Percentiles rank a stretch among this genome's conserved stretches.
Conservation (phyloP, 2,888 invertebrate genomes). For the Hyles lineata region DNA sequence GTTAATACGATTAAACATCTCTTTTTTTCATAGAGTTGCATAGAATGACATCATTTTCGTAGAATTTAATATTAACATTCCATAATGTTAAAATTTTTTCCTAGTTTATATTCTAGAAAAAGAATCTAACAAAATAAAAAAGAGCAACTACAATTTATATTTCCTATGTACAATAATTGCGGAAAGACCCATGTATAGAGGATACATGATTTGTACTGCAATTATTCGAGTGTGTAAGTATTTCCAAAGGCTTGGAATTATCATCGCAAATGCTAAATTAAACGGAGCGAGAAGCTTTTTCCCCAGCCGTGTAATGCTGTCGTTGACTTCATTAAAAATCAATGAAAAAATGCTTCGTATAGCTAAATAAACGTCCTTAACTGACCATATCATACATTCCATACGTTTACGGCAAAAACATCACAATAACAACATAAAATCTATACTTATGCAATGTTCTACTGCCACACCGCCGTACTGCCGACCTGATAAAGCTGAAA, state of each 20-base stretch:
- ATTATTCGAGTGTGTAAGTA: slow-evolving; percentile 18
- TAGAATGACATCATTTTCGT: no score
- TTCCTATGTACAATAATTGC: not conserved
- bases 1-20: no score
- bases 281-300: slow-evolving; percentile 17
- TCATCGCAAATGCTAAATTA: slow-evolving; percentile 13
- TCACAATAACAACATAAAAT: slow-evolving; percentile 84
- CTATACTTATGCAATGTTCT: slow-evolving; percentile 84
- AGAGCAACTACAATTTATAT: not conserved
- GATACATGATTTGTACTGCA: not conserved
- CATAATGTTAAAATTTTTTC: no score
- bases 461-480: slow-evolving; percentile 82
- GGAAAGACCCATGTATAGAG: no score
- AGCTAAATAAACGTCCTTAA: slow-evolving; percentile 71
- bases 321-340: slow-evolving; percentile 63
- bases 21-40: no score
- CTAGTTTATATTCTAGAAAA: no score
- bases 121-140: no score
- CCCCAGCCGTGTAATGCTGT: slow-evolving; percentile 37
- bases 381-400: slow-evolving; percentile 78
- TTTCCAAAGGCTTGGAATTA: not conserved
- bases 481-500: slow-evolving; percentile 85
- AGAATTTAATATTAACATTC: no score
- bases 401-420: slow-evolving; percentile 82
- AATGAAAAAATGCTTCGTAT: slow-evolving; percentile 70